Evolutionary conservation across 2,113 vertebrate species (phyloP).

Genomic region (Epinephelus moara): DNA sequence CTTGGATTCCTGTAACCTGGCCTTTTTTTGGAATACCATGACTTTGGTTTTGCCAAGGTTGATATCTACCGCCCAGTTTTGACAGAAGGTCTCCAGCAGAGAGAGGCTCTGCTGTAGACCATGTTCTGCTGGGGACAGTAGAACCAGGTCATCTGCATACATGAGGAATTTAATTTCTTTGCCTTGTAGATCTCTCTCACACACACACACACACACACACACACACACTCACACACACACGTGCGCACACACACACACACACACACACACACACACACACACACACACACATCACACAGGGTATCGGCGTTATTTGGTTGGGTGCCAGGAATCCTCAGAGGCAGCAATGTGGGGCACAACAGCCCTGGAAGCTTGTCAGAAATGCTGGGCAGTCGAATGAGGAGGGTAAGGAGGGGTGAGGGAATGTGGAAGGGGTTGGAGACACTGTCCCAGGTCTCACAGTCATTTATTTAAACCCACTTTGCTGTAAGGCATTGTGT

Average conservation of each 20-base stretch:
- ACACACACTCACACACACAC: constrained; percentile 2
- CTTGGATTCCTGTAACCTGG: too few species aligned
- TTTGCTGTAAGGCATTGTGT: constrained; percentile 49
- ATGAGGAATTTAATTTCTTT: too few species aligned
- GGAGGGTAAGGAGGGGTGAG: neutral
- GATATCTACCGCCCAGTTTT: too few species aligned
- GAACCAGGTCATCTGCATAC: too few species aligned
- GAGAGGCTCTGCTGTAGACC: too few species aligned
- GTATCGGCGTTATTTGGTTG: constrained; percentile 66
- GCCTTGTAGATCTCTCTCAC: neutral
- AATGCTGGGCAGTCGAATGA: constrained; percentile 43
- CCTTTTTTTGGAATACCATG: too few species aligned
- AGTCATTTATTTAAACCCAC: constrained; percentile 64
- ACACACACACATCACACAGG: neutral
- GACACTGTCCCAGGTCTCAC: constrained; percentile 51
- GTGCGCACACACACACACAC: constrained; percentile 32
- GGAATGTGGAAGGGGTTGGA: constrained; percentile 1
- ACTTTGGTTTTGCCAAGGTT: too few species aligned
- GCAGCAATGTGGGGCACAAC: constrained; percentile 59
- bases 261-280: constrained; percentile 34
- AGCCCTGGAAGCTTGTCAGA: constrained; percentile 60
- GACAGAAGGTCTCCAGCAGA: too few species aligned
- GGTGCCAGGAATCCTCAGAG: constrained; percentile 70
- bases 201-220: constrained; percentile 33
- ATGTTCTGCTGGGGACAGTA: too few species aligned